Conservation (phyloP, 2,888 invertebrate genomes). For the Achlya flavicornis region DNA sequence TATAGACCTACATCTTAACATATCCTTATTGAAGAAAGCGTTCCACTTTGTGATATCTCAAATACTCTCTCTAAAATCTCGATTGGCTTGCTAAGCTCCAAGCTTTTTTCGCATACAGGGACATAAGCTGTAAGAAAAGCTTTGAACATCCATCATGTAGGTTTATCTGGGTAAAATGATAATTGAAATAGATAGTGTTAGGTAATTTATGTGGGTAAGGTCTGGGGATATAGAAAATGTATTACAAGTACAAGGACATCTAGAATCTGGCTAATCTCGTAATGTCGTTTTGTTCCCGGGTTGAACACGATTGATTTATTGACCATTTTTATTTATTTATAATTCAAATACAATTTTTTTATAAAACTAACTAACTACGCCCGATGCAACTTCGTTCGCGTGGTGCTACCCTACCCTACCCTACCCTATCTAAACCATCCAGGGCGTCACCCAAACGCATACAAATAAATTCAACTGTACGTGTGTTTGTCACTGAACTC, state of each 20-base stretch:
- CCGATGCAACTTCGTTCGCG: too few species aligned
- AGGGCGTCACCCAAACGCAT: too few species aligned
- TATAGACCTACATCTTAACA: not conserved
- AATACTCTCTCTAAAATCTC: not conserved
- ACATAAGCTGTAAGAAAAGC: not conserved
- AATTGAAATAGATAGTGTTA: constrained; percentile 5
- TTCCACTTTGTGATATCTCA: not conserved
- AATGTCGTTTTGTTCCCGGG: not conserved
- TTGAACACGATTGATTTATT: too few species aligned
- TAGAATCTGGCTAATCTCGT: not conserved
- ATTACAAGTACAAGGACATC: not conserved
- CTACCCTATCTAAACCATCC: too few species aligned
- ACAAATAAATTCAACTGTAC: too few species aligned
- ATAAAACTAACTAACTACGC: too few species aligned
- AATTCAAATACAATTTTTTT: too few species aligned
- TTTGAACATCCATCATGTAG: not conserved
- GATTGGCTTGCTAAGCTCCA: not conserved
- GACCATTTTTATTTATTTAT: too few species aligned
- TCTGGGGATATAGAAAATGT: not conserved
- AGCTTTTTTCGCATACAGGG: not conserved
- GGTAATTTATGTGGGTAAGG: not conserved
- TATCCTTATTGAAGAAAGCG: not conserved
- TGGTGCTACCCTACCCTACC: too few species aligned
- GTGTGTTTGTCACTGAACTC: too few species aligned
- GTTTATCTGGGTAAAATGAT: not conserved